Evolutionary conservation across 2,797 vertebrate species (phyloP).

Genomic region (Cuniculus paca): DNA sequence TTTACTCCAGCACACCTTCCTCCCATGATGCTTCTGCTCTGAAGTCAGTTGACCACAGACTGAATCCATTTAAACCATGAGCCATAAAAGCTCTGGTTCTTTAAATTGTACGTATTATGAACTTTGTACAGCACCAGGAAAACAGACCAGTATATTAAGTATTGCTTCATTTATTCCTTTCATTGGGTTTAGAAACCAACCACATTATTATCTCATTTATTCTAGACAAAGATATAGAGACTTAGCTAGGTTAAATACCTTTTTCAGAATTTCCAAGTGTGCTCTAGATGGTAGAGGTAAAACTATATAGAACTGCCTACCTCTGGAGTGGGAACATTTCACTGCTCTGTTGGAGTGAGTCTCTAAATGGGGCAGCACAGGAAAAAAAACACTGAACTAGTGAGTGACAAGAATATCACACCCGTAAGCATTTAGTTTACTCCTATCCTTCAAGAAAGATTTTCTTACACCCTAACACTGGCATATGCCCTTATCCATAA

Average conservation of each 20-base stretch:
- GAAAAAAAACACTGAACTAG: neutral
- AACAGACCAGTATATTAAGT: neutral
- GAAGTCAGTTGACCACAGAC: neutral
- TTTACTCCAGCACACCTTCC: neutral
- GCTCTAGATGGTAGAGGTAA: accelerated
- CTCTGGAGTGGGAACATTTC: neutral
- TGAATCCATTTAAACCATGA: neutral
- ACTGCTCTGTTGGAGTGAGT: neutral
- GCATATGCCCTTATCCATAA: neutral
- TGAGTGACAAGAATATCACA: neutral
- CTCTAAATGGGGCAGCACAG: neutral
- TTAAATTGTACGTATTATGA: neutral
- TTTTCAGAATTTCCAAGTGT: neutral
- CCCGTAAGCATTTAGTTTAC: neutral
- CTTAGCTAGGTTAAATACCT: neutral
- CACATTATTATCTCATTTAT: neutral
- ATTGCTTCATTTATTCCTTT: neutral
- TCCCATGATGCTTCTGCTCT: neutral
- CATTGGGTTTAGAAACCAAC: neutral
- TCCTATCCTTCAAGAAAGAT: neutral
- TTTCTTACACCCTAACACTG: neutral
- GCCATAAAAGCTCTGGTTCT: neutral
- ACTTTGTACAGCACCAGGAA: neutral
- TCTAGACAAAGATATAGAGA: neutral
- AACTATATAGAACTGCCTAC: no score